Evolutionary conservation across 2,113 vertebrate species (phyloP).

Genomic region (Scartelaos histophorus): DNA sequence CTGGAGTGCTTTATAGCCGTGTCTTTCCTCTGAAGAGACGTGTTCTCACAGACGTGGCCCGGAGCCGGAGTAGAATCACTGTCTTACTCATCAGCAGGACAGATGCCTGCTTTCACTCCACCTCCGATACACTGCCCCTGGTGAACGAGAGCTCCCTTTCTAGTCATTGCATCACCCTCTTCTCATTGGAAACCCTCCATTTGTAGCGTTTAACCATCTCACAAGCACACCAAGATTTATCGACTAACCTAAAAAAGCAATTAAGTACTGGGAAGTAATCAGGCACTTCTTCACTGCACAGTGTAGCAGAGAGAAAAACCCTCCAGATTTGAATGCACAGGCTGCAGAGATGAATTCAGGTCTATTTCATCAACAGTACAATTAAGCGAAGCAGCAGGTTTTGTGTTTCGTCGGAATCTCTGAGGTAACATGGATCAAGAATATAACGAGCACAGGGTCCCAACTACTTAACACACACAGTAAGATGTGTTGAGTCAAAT

Average conservation of each 20-base stretch:
- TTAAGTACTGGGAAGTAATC: slow-evolving; percentile 37
- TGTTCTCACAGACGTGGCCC: slow-evolving; percentile 3
- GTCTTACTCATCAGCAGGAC: slow-evolving; percentile 19
- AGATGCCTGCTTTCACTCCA: slow-evolving; percentile 23
- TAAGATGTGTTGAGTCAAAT: slow-evolving; percentile 57
- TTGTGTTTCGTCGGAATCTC: slow-evolving; percentile 21
- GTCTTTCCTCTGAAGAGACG: slow-evolving; percentile 8
- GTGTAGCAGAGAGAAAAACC: slow-evolving; percentile 11
- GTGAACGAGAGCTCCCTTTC: slow-evolving; percentile 15
- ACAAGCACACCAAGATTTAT: slow-evolving; percentile 21
- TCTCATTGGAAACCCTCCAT: slow-evolving; percentile 34
- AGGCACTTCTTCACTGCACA: slow-evolving; percentile 18
- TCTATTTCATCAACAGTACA: slow-evolving; percentile 38
- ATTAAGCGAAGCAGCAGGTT: slow-evolving; percentile 45
- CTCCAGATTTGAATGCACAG: slow-evolving; percentile 9
- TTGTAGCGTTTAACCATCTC: slow-evolving; percentile 38
- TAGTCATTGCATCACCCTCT: slow-evolving; percentile 7
- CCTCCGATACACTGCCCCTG: slow-evolving; percentile 16
- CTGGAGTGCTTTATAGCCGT: slow-evolving; percentile 6
- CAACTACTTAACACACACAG: slow-evolving; percentile 35
- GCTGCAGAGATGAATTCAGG: slow-evolving; percentile 8
- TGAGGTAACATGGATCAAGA: slow-evolving; percentile 49
- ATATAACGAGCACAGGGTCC: slow-evolving; percentile 34
- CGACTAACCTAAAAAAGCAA: slow-evolving; percentile 24
- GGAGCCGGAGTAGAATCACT: slow-evolving; percentile 8